A percentile compares a stretch with the other conserved stretches of the same genome.
phyloP scores from a whole-genome alignment of 2,888 invertebrate species.

The Ferdinandea cuprea region DNA sequence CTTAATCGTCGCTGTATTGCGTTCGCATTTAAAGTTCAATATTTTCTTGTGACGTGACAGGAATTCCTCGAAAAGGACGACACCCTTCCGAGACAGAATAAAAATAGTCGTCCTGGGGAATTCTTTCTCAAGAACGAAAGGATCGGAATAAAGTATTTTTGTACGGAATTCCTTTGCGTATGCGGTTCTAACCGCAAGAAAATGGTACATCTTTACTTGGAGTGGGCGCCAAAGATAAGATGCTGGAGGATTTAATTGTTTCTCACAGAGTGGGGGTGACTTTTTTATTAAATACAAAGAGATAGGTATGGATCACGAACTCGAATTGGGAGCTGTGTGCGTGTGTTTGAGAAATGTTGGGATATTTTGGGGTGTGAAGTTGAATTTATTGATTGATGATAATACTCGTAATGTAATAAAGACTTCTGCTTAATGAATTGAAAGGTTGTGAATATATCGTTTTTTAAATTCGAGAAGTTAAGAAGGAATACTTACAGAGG shows the following conservation, averaged over 20 bases:
- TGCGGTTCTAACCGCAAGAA: conserved; percentile 18
- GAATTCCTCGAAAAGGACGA: conserved; percentile 48
- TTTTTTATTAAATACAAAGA: conserved; percentile 2
- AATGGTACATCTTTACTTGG: conserved; percentile 1
- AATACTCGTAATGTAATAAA: not conserved
- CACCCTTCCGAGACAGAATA: conserved; percentile 35
- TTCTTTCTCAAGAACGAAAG: conserved; percentile 26
- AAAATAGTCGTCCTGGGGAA: conserved; percentile 49
- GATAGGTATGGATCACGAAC: not conserved
- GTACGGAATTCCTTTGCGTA: conserved; percentile 56
- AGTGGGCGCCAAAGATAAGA: not conserved
- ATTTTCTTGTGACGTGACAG: conserved; percentile 61
- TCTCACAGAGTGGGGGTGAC: not conserved
- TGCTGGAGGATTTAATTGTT: conserved; percentile 43
- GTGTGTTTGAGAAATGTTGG: not conserved
- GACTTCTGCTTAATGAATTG: not conserved
- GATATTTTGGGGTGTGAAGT: conserved; percentile 6
- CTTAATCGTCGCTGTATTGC: conserved; percentile 8
- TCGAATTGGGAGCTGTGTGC: not conserved
- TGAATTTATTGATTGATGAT: conserved; percentile 26
- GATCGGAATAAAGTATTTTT: conserved; percentile 60
- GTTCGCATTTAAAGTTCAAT: conserved; percentile 62
- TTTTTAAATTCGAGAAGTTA: not conserved
- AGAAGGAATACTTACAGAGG: not conserved
- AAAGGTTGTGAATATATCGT: not conserved